Base-by-base conservation (phyloP, 92 coral and sea anemone genomes). In the Bergia sp. region DNA sequence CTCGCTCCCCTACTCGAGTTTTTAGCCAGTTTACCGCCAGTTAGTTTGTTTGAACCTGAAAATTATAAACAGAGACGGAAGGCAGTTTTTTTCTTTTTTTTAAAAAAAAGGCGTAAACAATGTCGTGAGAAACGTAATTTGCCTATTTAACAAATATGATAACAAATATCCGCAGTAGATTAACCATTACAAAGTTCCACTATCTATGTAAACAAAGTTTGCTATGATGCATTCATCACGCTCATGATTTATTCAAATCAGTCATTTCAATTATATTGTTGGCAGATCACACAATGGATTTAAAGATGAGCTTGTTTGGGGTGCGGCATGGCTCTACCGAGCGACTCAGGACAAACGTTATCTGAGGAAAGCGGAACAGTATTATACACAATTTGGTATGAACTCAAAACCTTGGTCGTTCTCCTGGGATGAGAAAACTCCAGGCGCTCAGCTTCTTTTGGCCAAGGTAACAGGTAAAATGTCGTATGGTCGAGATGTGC, bases 231-330 rank as follows among this genome's bases (percentile, higher is more conserved):
- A 38, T 74, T 11, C 7, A 39, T 74, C 21, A 12, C 7, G 44
- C 21, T 1, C 29, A 16, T 76, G 29, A 41, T 76, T 39, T 76
- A 76, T 76, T 37, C 21, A 76, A 39, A 5, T 36, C 16, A 11
- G 2, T 76, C 41, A 3, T 76, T 39, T 7, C 18, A 8, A 61
- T 16, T 61, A 61, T 61, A 16, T 61, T 61, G 69, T 61, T 20
- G 69, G n/a, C 87, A 85, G 89, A 3, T 95, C 98, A 21, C 55
- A 76, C 77, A 92, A 90, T 37, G 94, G 95, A 5, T 96, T 82
- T 85, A 79, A 90, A 3, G 99, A 96, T 71, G 98, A 95, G 78
- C 92, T 96, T 23, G 98, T 94, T 43, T 96, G 99, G 99, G 99
- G 94, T 57, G 95, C 98, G 38, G 95, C 96, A 38, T 96, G 99